phyloP scores from a whole-genome alignment of 2,888 invertebrate species.

The Tillus elongatus region DNA sequence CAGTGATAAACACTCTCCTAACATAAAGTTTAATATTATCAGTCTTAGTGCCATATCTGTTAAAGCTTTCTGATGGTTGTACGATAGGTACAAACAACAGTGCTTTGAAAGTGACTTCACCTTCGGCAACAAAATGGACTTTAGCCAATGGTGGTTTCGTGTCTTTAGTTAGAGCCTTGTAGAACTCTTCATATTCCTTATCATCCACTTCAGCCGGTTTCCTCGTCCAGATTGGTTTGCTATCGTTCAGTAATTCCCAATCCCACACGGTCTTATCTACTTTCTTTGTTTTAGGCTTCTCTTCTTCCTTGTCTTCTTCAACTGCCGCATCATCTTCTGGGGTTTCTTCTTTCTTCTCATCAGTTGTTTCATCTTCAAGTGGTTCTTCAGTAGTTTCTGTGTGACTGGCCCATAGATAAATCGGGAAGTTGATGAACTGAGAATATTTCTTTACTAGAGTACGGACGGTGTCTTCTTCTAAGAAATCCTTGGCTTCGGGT shows the following conservation, averaged over 20 bases:
- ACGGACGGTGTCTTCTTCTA: constrained; percentile 85
- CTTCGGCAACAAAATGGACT: constrained; percentile 96
- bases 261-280: constrained; percentile 95
- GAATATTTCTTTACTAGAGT: constrained; percentile 94
- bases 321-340: constrained; percentile 55
- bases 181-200: constrained; percentile 90
- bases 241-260: constrained; percentile 93
- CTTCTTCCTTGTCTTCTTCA: constrained; percentile 62
- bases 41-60: constrained; percentile 86
- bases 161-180: constrained; percentile 90
- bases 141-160: constrained; percentile 71
- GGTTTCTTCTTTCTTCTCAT: constrained; percentile 48
- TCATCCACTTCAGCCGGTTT: constrained; percentile 78
- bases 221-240: constrained; percentile 98
- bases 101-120: constrained; percentile 98
- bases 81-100: constrained; percentile 86
- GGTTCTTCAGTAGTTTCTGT: constrained; percentile 69
- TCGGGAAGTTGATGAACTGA: constrained; percentile 99
- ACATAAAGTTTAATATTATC: constrained; percentile 97
- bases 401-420: constrained; percentile 78
- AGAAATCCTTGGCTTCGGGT: constrained; percentile 93
- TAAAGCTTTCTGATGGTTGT: constrained; percentile 90
- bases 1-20: constrained; percentile 96
- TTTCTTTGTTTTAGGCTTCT: constrained; percentile 74
- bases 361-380: constrained; percentile 47